These are phyloP conservation scores for Perithous albicinctus DNA, from an alignment of 2,888 invertebrate species.

Conservation along the genomic window DNA sequence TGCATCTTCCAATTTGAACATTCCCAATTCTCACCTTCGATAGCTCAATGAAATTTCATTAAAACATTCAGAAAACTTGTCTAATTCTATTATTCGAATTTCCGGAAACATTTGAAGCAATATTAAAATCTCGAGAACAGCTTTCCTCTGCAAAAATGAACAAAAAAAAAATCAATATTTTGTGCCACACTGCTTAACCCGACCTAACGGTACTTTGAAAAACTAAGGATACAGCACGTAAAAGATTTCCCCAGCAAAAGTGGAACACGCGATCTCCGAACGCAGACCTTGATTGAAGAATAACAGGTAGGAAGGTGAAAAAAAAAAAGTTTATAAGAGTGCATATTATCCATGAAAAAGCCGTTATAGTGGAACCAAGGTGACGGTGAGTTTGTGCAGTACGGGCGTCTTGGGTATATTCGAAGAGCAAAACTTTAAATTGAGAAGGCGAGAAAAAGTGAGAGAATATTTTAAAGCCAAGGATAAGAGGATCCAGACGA, in stretches of 20 bases:
- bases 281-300: slow-evolving; percentile 49
- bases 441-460: slow-evolving; percentile 4
- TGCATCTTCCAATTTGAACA: too few species aligned
- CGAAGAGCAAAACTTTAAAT: slow-evolving; percentile 11
- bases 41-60: neutral
- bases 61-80: neutral
- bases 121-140: neutral
- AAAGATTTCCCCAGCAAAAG: neutral
- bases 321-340: neutral
- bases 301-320: slow-evolving; percentile 32
- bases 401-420: slow-evolving; percentile 8
- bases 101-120: neutral
- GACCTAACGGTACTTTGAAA: neutral
- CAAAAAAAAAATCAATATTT: neutral
- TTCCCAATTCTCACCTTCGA: too few species aligned
- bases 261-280: slow-evolving; percentile 8
- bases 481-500: neutral
- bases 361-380: slow-evolving; percentile 38
- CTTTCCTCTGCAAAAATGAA: neutral
- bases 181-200: neutral
- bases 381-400: neutral
- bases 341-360: slow-evolving; percentile 37
- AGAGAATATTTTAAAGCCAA: neutral
- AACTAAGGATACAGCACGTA: slow-evolving; percentile 12
- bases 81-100: neutral